Percentiles rank a stretch among this genome's conserved stretches.
These are phyloP conservation scores for Phalacrocorax pelagicus DNA, from an alignment of 2,113 vertebrate species.

Conservation along the genomic window DNA sequence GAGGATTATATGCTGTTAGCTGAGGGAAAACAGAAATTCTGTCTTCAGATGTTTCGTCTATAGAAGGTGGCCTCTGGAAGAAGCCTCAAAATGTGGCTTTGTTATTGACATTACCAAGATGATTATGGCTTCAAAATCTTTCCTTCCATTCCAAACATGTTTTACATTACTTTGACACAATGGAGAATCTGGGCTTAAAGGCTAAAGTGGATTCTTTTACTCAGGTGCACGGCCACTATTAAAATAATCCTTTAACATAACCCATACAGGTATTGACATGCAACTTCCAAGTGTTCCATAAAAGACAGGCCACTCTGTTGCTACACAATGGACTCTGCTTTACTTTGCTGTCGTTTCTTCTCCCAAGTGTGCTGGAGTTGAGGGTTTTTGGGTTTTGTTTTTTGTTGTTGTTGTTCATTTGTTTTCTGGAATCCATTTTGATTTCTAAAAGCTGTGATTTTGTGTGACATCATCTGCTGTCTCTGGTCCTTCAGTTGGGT, in stretches of 20 bases:
- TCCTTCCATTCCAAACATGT: neutral
- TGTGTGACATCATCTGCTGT: neutral
- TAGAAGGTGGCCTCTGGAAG: slow-evolving; percentile 26
- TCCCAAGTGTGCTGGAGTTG: neutral
- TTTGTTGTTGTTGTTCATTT: neutral
- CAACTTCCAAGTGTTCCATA: neutral
- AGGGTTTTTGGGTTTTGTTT: no score
- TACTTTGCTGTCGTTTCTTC: neutral
- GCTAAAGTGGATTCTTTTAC: neutral
- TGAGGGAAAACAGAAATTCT: slow-evolving; percentile 45
- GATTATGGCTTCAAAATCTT: neutral
- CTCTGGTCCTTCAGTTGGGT: neutral
- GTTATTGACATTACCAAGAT: neutral
- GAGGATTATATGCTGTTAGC: slow-evolving; percentile 25
- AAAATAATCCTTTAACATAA: neutral
- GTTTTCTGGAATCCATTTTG: neutral
- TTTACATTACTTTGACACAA: neutral
- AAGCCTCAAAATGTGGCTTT: slow-evolving; percentile 2
- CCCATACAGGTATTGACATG: neutral
- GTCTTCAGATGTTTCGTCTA: slow-evolving; percentile 58
- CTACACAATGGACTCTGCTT: neutral
- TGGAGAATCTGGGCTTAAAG: neutral
- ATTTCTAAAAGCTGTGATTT: neutral
- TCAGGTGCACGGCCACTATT: neutral
- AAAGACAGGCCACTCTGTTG: neutral